Evolutionary conservation across 2,888 invertebrate species (phyloP).

Genomic region (Bruchidius siliquastri): DNA sequence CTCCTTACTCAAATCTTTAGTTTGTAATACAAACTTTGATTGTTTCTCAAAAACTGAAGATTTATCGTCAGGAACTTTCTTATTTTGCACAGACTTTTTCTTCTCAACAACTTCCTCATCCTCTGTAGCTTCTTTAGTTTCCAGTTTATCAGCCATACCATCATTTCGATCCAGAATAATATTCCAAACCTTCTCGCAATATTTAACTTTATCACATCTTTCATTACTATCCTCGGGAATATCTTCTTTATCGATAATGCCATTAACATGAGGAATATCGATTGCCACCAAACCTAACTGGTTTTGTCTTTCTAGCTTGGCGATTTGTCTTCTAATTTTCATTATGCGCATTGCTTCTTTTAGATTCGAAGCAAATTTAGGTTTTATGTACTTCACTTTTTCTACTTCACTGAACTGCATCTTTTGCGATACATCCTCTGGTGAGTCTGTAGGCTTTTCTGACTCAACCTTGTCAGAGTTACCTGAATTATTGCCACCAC

Average conservation of each 20-base stretch:
- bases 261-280: constrained; percentile 17
- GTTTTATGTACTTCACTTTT: constrained; percentile 50
- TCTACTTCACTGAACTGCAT: constrained; percentile 6
- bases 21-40: constrained; percentile 15
- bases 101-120: neutral
- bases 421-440: neutral
- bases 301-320: constrained; percentile 54
- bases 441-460: neutral
- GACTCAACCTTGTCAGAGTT: constrained; percentile 36
- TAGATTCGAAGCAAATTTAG: constrained; percentile 64
- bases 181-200: neutral
- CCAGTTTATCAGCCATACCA: neutral
- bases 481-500: constrained; percentile 40
- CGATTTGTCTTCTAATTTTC: constrained; percentile 62
- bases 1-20: constrained; percentile 39
- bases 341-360: constrained; percentile 62
- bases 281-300: constrained; percentile 33
- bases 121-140: neutral
- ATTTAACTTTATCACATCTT: neutral
- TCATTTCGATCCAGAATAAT: neutral
- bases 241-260: constrained; percentile 2
- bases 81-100: constrained; percentile 3
- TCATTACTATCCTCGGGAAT: neutral
- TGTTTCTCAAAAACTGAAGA: neutral
- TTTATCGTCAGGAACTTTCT: neutral